Conservation (phyloP, 2,797 vertebrate species). For the Sebastes diploproa region DNA sequence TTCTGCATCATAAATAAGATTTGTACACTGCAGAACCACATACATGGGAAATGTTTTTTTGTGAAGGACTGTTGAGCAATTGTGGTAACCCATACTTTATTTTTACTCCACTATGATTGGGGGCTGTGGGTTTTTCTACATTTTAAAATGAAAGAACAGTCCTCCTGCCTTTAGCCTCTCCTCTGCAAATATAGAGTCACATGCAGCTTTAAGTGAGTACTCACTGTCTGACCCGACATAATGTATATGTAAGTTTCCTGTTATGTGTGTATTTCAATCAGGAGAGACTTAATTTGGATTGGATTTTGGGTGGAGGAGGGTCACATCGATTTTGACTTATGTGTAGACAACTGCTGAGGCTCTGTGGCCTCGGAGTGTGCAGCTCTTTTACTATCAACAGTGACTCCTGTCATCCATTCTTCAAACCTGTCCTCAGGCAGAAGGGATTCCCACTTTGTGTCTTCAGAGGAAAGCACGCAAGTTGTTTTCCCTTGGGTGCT, state of each 20-base stretch:
- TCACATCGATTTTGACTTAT: background rate
- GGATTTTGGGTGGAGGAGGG: background rate
- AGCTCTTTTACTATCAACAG: background rate
- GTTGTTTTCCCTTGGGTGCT: background rate
- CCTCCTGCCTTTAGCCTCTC: background rate
- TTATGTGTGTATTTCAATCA: background rate
- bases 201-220: background rate
- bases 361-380: background rate
- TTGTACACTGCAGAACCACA: background rate
- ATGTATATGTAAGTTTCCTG: background rate
- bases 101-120: background rate
- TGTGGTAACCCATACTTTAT: background rate
- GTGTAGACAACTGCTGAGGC: background rate
- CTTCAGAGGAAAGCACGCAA: background rate
- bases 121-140: background rate
- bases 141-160: background rate
- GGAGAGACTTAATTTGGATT: background rate
- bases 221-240: no score
- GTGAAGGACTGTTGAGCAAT: background rate
- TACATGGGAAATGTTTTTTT: background rate
- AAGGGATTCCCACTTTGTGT: background rate
- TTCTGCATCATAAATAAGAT: background rate
- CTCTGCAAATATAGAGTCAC: background rate
- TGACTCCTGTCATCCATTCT: background rate
- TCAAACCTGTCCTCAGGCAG: background rate